Base-by-base conservation (phyloP, 2,888 invertebrate genomes). In the Hartigia nigra region DNA sequence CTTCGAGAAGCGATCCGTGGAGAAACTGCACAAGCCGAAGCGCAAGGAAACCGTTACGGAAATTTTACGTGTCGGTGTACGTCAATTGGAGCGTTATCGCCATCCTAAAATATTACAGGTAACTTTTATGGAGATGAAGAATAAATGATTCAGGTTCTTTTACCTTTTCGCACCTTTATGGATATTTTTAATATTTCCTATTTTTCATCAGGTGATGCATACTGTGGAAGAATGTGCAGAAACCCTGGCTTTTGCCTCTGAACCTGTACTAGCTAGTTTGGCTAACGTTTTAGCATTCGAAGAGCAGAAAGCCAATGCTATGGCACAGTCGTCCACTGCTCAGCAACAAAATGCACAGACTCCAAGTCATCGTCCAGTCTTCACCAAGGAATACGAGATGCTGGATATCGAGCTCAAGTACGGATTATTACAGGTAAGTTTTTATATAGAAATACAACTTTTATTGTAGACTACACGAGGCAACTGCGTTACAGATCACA, bases 161-260 rank as follows among this genome's bases (percentile, higher is more conserved):
- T 2, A 76, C 31, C 12, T 69, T 70, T 31, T 32, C 76, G 31
- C 23, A 55, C 32, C 12, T 77, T 76, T 55, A 55, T 9, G 55
- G 14, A 32, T 69, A 11, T 74, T 14, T 23, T 31, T 23, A 36
- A 31, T 12, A 77, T 74, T 34, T 70, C 31, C 77, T 35, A 69
- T 69, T 78, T 76, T n/a, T 32, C 39, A 70, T 36, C 86, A 93
- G 92, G 94, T 95, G 82, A 91, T 94, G 74, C 95, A 95, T 89
- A 93, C 95, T 81, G 93, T 97, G 14, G 97, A 97, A 90, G 97
- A 98, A 90, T 96, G 96, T 82, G 93, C 95, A 75, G 96, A 98
- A 87, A 97, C 98, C 3, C 92, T 98, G 86, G 98, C 98, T 1
- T 99, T 98, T 92, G 98, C 97, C n/a, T 95, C 98, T 2, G 98